A percentile compares a stretch with the other conserved stretches of the same genome.
These are phyloP conservation scores for Drosophila auraria DNA, from an alignment of 1,140 invertebrate genomes.

Conservation along the genomic window DNA sequence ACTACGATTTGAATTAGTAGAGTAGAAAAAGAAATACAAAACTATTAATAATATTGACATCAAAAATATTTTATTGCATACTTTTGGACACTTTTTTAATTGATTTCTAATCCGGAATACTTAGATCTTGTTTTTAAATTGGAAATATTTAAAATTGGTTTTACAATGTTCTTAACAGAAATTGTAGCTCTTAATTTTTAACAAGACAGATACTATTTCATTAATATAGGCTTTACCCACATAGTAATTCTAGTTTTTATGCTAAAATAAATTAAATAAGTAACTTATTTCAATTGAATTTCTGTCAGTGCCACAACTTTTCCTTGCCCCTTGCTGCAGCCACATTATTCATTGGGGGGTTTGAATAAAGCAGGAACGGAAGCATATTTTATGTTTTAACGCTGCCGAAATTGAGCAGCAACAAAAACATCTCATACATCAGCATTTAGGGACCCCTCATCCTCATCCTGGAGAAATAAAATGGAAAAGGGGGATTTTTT, in stretches of 20 bases:
- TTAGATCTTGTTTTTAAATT: too few relatives aligned
- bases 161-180: too few relatives aligned
- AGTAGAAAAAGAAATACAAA: too few relatives aligned
- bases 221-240: background rate
- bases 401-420: slow-evolving; percentile 78
- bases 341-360: slow-evolving; percentile 78
- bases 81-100: too few relatives aligned
- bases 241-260: too few relatives aligned
- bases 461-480: slow-evolving; percentile 35
- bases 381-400: slow-evolving; percentile 85
- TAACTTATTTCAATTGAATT: background rate
- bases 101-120: too few relatives aligned
- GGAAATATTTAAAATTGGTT: too few relatives aligned
- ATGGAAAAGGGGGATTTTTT: slow-evolving; percentile 3
- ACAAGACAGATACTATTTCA: background rate
- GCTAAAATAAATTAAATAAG: background rate
- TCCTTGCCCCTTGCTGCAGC: slow-evolving; percentile 39
- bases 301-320: background rate
- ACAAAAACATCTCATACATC: slow-evolving; percentile 76
- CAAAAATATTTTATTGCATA: too few relatives aligned
- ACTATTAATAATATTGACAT: too few relatives aligned
- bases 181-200: too few relatives aligned
- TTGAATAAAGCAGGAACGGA: slow-evolving; percentile 51
- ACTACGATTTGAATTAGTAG: too few relatives aligned
- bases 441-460: slow-evolving; percentile 72